Conservation (phyloP, 2,888 invertebrate genomes). For the Coecobrya sp. region DNA sequence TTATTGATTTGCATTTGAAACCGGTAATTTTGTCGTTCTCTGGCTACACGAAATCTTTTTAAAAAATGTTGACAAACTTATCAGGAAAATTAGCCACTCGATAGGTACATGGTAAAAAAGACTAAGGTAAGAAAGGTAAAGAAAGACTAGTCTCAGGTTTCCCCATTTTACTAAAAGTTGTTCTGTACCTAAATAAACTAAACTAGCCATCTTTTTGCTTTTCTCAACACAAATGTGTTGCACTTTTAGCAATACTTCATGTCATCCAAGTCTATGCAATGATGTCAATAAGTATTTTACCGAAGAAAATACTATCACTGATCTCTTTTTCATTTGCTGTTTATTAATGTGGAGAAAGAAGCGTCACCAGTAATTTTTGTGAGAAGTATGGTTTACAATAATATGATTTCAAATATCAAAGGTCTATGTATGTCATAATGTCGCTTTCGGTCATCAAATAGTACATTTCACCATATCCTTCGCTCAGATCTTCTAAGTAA, state of each 20-base stretch:
- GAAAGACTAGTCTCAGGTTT: no score
- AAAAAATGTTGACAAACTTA: not conserved
- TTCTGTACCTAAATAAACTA: no score
- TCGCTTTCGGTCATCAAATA: conserved; percentile 71
- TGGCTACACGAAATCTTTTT: not conserved
- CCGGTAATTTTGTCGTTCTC: not conserved
- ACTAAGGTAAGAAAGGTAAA: no score
- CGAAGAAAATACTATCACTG: no score
- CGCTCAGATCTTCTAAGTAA: conserved; percentile 70
- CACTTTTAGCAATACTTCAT: no score
- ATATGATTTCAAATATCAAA: conserved; percentile 27
- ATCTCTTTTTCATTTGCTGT: no score
- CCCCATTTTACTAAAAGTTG: no score
- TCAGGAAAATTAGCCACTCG: not conserved
- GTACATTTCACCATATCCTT: conserved; percentile 72
- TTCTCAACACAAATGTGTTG: no score
- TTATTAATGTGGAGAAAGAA: not conserved
- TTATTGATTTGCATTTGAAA: conserved; percentile 17
- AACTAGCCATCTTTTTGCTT: no score
- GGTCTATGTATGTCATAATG: conserved; percentile 75
- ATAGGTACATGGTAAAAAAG: no score
- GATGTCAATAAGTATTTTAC: no score
- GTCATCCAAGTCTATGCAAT: no score
- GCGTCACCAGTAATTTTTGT: not conserved
- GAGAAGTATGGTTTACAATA: not conserved